Evolutionary conservation across 1,140 invertebrate genomes (phyloP).

Genomic region (Aricia agestis): DNA sequence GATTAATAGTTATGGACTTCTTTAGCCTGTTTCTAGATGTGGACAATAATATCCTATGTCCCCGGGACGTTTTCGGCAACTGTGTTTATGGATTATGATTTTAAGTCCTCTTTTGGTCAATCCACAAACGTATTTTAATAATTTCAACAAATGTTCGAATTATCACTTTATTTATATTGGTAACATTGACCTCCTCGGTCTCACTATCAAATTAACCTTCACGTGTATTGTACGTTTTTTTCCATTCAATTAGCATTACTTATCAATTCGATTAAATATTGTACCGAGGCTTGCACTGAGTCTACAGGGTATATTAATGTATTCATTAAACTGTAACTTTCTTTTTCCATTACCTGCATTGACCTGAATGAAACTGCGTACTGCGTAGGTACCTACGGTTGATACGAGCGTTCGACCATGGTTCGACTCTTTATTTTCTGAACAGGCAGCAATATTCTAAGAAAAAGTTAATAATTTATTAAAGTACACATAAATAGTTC

Average conservation of each 20-base stretch:
- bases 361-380: background rate
- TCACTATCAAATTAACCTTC: background rate
- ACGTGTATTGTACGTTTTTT: background rate
- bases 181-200: background rate
- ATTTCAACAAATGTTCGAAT: background rate
- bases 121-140: too few relatives aligned
- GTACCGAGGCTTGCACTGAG: background rate
- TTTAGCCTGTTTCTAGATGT: background rate
- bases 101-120: too few relatives aligned
- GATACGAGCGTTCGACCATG: background rate
- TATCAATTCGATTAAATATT: conserved; percentile 1
- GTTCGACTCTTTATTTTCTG: background rate
- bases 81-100: too few relatives aligned
- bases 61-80: too few relatives aligned
- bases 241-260: background rate
- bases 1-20: background rate
- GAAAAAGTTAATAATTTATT: too few relatives aligned
- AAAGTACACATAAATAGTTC: too few relatives aligned
- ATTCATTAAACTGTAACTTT: background rate
- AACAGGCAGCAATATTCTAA: background rate
- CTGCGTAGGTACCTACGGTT: background rate
- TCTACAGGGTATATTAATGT: conserved; percentile 12
- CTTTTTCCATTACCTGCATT: conserved; percentile 1
- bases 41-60: too few relatives aligned
- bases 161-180: background rate